Conservation (phyloP, 1,140 invertebrate genomes). For the Euura saliciscinereae region DNA sequence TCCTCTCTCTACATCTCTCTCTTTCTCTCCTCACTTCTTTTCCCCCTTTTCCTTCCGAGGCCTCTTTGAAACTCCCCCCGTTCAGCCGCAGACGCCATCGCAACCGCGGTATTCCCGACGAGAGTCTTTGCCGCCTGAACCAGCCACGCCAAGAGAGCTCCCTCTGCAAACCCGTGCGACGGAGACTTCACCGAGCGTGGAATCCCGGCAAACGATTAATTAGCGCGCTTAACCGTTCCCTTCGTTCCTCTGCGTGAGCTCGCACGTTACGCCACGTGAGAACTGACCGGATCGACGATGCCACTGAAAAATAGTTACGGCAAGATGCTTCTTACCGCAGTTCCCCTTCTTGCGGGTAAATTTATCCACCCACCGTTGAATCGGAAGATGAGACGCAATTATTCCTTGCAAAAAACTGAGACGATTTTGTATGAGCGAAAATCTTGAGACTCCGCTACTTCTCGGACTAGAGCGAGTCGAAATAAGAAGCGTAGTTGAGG, state of each 20-base stretch:
- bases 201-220: conserved; percentile 1
- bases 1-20: conserved; percentile 6
- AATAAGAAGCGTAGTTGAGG: no score
- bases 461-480: no score
- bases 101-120: neutral
- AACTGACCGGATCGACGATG: neutral
- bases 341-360: no score
- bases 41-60: neutral
- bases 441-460: no score
- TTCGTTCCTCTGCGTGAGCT: neutral
- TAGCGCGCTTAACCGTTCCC: neutral
- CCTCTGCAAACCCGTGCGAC: neutral
- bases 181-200: neutral
- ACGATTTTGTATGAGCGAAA: no score
- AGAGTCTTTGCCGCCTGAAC: neutral
- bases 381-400: no score
- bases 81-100: neutral
- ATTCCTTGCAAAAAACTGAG: no score
- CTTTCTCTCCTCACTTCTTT: conserved; percentile 2
- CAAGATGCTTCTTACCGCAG: no score
- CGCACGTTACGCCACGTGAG: neutral
- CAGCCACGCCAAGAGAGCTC: neutral
- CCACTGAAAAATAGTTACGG: no score
- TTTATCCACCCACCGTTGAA: no score
- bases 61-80: neutral